A percentile compares a stretch with the other conserved stretches of the same genome.
Evolutionary conservation across 2,113 vertebrate genomes (phyloP).

Genomic region (Proterorhinus semilunaris): DNA sequence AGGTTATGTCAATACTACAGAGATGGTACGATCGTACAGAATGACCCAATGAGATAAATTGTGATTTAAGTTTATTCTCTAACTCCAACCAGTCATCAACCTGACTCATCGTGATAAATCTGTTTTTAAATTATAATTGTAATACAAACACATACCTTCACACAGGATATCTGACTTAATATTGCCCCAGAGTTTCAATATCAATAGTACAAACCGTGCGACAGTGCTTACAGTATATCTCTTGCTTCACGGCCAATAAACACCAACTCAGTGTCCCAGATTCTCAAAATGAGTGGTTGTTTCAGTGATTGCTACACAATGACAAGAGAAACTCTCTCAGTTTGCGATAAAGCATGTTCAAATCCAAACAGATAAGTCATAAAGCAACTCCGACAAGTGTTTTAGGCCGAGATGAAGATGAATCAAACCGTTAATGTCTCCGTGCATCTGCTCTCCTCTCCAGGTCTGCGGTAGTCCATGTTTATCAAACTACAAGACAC

Average conservation of each 20-base stretch:
- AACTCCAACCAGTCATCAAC: no score
- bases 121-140: no score
- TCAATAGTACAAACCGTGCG: constrained; percentile 13
- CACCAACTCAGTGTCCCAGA: constrained; percentile 6
- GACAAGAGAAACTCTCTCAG: constrained; percentile 5
- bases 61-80: no score
- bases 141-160: neutral
- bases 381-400: neutral
- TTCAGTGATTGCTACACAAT: constrained; percentile 5
- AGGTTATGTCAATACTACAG: no score
- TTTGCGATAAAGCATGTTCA: neutral
- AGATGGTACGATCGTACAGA: no score
- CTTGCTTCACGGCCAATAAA: constrained; percentile 28
- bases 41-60: no score
- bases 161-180: neutral
- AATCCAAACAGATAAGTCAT: neutral
- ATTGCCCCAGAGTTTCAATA: constrained; percentile 11
- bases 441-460: constrained; percentile 1
- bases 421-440: neutral
- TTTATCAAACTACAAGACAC: constrained; percentile 6
- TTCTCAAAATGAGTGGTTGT: constrained; percentile 16
- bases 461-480: neutral
- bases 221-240: constrained; percentile 17
- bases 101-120: no score
- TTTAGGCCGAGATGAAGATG: neutral